Conservation (phyloP, 1,140 invertebrate genomes). For the Wiebesia pumilae region DNA sequence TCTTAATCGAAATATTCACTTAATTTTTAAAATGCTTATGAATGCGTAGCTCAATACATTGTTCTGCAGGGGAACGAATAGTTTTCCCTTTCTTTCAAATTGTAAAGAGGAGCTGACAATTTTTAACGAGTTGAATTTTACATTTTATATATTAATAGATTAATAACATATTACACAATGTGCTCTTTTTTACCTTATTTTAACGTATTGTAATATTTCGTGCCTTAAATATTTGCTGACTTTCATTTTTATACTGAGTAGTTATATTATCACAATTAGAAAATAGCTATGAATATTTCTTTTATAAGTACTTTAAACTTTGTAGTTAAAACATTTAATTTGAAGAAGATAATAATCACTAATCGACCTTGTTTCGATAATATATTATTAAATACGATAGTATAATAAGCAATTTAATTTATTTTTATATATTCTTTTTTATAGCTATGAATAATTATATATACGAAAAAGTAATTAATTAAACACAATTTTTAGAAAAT, state of each 20-base stretch:
- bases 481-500: too few relatives aligned
- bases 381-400: too few relatives aligned
- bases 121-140: conserved; percentile 39
- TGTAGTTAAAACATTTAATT: too few relatives aligned
- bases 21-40: conserved; percentile 21
- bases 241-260: conserved; percentile 48
- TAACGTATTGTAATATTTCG: not conserved
- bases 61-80: not conserved
- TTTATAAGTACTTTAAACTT: too few relatives aligned
- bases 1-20: conserved; percentile 26
- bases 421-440: too few relatives aligned
- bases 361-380: not conserved
- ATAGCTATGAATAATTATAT: too few relatives aligned
- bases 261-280: conserved; percentile 40
- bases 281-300: not conserved
- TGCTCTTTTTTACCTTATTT: not conserved
- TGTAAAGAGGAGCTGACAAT: conserved; percentile 27
- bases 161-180: conserved; percentile 30
- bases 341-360: too few relatives aligned
- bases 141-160: conserved; percentile 44
- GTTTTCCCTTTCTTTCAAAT: not conserved
- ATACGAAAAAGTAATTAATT: too few relatives aligned
- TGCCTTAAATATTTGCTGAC: conserved; percentile 35
- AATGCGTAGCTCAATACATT: conserved; percentile 28
- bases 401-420: too few relatives aligned